Conservation (phyloP, 2,888 invertebrate genomes). For the Lasioglossum leucozonium region DNA sequence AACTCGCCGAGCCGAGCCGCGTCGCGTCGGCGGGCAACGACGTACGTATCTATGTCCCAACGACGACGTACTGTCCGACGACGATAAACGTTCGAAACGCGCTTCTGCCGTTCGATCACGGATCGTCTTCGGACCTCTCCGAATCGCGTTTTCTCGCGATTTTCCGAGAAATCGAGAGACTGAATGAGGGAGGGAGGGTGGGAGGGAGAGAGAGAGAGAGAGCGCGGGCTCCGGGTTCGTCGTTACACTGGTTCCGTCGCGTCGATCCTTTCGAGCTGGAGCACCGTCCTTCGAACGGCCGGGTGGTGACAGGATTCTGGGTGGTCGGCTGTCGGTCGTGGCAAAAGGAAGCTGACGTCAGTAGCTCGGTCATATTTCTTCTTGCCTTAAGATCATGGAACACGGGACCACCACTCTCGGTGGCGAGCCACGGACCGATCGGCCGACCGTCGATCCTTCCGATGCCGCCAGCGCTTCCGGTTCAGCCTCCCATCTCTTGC, state of each 20-base stretch:
- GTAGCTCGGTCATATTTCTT: conserved; percentile 80
- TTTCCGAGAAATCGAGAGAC: neutral
- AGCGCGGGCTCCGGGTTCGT: conserved; percentile 70
- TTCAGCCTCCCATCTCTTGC: neutral
- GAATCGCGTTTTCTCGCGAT: neutral
- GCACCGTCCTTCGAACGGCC: conserved; percentile 71
- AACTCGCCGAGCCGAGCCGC: neutral
- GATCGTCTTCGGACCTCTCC: neutral
- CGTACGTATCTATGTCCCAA: too few relatives aligned
- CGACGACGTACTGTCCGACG: too few relatives aligned
- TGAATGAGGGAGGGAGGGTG: too few relatives aligned
- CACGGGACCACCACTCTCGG: conserved; percentile 70
- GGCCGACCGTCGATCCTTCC: conserved; percentile 58
- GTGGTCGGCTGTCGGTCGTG: conserved; percentile 80
- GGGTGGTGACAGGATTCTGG: conserved; percentile 83
- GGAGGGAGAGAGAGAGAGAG: too few relatives aligned
- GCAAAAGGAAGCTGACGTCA: conserved; percentile 78
- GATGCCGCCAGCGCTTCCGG: conserved; percentile 65
- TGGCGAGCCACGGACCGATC: conserved; percentile 28
- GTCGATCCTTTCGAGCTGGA: conserved; percentile 64
- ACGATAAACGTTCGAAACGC: conserved; percentile 13
- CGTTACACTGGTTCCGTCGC: conserved; percentile 58
- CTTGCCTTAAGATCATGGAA: conserved; percentile 73
- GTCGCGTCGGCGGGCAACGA: conserved; percentile 19
- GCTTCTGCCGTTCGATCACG: neutral